Base-by-base conservation (phyloP, 2,797 vertebrate genomes). In the Dipus sagitta region DNA sequence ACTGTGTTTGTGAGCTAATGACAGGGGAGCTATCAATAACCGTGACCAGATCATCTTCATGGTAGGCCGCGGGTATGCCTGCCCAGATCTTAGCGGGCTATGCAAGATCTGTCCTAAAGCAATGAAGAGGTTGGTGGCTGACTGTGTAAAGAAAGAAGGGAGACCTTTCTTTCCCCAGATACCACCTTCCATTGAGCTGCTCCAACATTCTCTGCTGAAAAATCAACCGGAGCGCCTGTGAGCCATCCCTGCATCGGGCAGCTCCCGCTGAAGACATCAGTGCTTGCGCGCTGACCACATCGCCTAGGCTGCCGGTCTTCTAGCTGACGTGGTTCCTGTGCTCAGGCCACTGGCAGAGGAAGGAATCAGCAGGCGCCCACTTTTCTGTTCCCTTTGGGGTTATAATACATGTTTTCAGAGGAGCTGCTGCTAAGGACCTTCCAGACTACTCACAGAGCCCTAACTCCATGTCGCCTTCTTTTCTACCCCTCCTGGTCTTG, bases 161-260 rank as follows among this genome's bases (percentile, higher is more conserved):
- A 98, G 99, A 95, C 99, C 99, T 10, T 99, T 99, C 78, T 99
- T 99, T 93, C 99, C 71, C 99, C 71, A 99, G 99, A 99, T 99
- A 96, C 98, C 99, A 97, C 99, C 99, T 1, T 99, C 99, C 96
- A 99, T 99, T 7, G 99, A 99, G 97, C 98, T 99, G 94, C 97
- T 99, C 97, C 99, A 99, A 96, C 99, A 99, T 92, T 99, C 99
- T 86, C 98, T 99, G 13, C 99, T 99, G 94, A 99, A 99, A 99
- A 97, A 99, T 99, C 97, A 99, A 99, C 98, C 99, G 99, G 97
- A 99, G 99, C 42, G 98, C 99, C 97, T 99, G 99, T 3, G 99
- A 99, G 97, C 99, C 99, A 0, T 99, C 99, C 65, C 98, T 99
- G 97, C 99, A 99, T 97, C 98, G 99, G 91, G 99, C 99, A 6